Conservation (phyloP, 2,888 invertebrate species). For the Dione vanillae region DNA sequence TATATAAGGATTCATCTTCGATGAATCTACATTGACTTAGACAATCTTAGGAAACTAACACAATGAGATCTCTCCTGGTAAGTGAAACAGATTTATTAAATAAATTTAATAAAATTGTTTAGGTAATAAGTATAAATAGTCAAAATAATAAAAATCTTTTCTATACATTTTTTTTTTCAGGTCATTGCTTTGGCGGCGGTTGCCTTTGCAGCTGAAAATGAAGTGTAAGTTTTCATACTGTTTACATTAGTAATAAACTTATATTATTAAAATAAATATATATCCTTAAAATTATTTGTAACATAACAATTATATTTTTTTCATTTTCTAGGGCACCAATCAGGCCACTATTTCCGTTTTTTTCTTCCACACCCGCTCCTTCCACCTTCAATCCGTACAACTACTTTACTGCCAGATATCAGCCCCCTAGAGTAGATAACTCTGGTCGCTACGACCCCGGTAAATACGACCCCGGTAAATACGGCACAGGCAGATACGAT, state of each 20-base stretch:
- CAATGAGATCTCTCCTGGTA: slow-evolving; percentile 47
- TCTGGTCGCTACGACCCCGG: slow-evolving; percentile 42
- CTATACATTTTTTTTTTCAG: slow-evolving; percentile 55
- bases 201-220: slow-evolving; percentile 64
- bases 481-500: slow-evolving; percentile 41
- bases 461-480: slow-evolving; percentile 35
- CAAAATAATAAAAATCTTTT: not conserved
- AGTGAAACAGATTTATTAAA: slow-evolving; percentile 35
- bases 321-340: slow-evolving; percentile 3
- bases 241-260: not conserved
- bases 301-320: not conserved
- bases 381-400: slow-evolving; percentile 48
- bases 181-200: slow-evolving; percentile 63
- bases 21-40: slow-evolving; percentile 43
- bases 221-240: slow-evolving; percentile 53
- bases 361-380: slow-evolving; percentile 34
- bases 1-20: slow-evolving; percentile 48
- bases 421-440: slow-evolving; percentile 20
- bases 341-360: slow-evolving; percentile 41
- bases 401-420: slow-evolving; percentile 47
- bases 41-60: slow-evolving; percentile 36
- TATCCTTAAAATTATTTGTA: not conserved
- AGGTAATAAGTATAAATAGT: too few relatives aligned
- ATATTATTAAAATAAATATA: too few relatives aligned
- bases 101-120: too few relatives aligned